These are phyloP conservation scores for Anguilla marmorata DNA, from an alignment of 2,797 vertebrate genomes.

Conservation along the genomic window DNA sequence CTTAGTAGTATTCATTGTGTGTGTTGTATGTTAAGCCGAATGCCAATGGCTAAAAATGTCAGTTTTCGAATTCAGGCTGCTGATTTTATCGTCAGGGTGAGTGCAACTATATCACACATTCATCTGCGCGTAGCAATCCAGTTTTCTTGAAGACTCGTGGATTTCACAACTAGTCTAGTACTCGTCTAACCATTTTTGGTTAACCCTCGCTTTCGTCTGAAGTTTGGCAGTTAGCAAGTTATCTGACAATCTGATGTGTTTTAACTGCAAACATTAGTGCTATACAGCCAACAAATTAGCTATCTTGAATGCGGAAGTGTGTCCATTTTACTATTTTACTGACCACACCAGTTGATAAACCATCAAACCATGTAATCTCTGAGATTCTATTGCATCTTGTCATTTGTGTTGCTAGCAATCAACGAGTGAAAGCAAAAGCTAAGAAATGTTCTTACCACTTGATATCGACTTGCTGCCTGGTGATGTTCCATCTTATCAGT, in stretches of 20 bases:
- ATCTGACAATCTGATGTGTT: not conserved
- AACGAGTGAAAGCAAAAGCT: not conserved
- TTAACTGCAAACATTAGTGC: not conserved
- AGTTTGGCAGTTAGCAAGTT: not conserved
- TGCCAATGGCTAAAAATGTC: not conserved
- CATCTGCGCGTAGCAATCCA: not conserved
- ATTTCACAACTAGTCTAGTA: not conserved
- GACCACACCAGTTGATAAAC: not conserved
- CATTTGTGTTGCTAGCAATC: not conserved
- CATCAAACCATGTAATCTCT: not conserved
- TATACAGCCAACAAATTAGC: not conserved
- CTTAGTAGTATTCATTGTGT: not conserved
- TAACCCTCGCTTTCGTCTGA: not conserved
- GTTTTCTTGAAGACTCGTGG: not conserved
- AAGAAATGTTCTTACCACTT: constrained; percentile 29
- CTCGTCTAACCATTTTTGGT: not conserved
- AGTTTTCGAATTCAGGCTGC: not conserved
- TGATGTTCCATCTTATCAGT: constrained; percentile 20
- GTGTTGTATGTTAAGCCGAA: not conserved
- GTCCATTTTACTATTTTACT: not conserved
- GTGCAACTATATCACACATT: not conserved
- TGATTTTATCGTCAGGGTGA: not conserved
- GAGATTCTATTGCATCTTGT: not conserved
- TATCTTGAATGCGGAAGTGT: not conserved
- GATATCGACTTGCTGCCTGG: constrained; percentile 29